phyloP scores from a whole-genome alignment of 2,113 vertebrate species.

The Caracal caracal region DNA sequence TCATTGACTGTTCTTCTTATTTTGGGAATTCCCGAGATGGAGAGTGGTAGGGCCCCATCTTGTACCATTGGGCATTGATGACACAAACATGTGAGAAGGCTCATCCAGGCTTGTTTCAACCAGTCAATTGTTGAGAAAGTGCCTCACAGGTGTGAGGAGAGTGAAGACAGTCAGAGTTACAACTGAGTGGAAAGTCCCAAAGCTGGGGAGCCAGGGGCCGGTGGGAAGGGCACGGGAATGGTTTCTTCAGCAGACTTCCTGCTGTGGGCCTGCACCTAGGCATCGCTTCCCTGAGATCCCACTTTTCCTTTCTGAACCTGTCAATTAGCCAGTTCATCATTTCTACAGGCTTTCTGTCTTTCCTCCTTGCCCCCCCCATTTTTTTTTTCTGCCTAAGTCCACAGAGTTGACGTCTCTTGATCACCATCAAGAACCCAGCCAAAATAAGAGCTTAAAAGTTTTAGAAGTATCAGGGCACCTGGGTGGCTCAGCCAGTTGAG shows the following conservation, averaged over 20 bases:
- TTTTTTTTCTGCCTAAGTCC: background rate
- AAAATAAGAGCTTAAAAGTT: background rate
- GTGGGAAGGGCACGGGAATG: background rate
- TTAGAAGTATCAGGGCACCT: background rate
- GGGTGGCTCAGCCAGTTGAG: no score
- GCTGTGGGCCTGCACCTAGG: background rate
- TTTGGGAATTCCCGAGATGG: background rate
- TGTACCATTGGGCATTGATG: background rate
- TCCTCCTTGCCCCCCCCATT: rapidly evolving
- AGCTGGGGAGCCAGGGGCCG: background rate
- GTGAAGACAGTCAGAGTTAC: background rate
- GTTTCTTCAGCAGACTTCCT: background rate
- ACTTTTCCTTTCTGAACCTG: background rate
- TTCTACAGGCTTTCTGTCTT: background rate
- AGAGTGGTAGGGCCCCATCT: background rate
- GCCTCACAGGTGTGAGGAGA: background rate
- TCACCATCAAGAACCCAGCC: background rate
- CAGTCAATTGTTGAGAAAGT: background rate
- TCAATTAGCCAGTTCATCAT: background rate
- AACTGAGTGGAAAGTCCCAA: no score
- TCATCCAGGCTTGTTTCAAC: background rate
- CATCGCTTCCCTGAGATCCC: no score
- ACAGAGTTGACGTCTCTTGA: background rate
- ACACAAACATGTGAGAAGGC: background rate
- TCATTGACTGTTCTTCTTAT: background rate